These are phyloP conservation scores for Daktulosphaira vitifoliae DNA, from an alignment of 1,140 invertebrate genomes.

Conservation along the genomic window DNA sequence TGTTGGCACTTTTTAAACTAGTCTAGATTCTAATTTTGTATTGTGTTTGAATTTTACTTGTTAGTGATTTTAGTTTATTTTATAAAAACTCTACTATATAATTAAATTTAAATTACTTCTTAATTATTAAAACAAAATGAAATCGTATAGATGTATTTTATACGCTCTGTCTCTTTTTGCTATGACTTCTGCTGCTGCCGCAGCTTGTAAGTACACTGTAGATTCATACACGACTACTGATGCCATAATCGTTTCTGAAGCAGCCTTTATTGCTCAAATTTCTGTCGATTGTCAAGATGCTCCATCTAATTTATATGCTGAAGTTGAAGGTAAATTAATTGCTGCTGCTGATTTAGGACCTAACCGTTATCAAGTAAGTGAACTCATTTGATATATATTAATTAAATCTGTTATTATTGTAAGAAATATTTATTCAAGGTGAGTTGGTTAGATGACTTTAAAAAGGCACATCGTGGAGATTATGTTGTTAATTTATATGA, in stretches of 20 bases:
- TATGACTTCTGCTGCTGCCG: not conserved
- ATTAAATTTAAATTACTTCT: too few relatives aligned
- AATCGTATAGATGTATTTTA: too few relatives aligned
- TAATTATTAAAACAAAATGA: too few relatives aligned
- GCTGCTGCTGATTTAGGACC: constrained; percentile 64
- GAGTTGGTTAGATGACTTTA: constrained; percentile 81
- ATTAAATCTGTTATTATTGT: too few relatives aligned
- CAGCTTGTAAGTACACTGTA: constrained; percentile 26
- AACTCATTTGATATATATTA: constrained; percentile 56
- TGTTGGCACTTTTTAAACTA: constrained; percentile 32
- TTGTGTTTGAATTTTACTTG: too few relatives aligned
- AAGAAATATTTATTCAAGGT: constrained; percentile 57
- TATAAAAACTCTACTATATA: too few relatives aligned
- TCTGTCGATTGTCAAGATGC: constrained; percentile 58
- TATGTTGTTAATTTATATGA: constrained; percentile 75
- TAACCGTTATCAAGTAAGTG: constrained; percentile 80
- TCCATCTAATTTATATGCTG: constrained; percentile 68
- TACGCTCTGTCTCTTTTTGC: constrained; percentile 3
- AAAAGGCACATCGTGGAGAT: constrained; percentile 66
- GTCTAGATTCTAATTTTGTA: too few relatives aligned
- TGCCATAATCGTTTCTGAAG: constrained; percentile 75
- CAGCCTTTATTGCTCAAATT: constrained; percentile 71
- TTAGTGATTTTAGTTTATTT: too few relatives aligned
- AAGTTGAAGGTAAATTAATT: constrained; percentile 69
- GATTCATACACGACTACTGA: constrained; percentile 77